Evolutionary conservation across 2,888 invertebrate genomes (phyloP).

Genomic region (Resseliella maxima): DNA sequence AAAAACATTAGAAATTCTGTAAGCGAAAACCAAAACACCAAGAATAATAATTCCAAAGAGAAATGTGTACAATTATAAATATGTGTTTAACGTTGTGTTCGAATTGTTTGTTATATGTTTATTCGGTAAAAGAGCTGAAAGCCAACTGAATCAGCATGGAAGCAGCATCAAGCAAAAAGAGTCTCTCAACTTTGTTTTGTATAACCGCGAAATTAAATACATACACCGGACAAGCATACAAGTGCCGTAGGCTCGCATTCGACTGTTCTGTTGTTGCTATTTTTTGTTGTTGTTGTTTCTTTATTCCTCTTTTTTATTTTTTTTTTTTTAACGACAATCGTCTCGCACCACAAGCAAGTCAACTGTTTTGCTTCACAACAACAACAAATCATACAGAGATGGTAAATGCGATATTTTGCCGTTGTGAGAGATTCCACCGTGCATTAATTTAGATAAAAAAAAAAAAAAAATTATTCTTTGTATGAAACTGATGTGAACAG

Average conservation of each 20-base stretch:
- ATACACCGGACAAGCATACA: not conserved
- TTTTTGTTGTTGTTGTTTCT: not conserved
- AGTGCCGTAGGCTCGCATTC: constrained; percentile 13
- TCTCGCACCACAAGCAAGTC: not conserved
- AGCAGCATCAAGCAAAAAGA: not conserved
- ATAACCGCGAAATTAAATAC: not conserved
- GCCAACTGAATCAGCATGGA: not conserved
- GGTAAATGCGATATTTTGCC: not conserved
- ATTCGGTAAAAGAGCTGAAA: constrained; percentile 39
- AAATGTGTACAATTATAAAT: too few species aligned
- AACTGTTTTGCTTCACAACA: not conserved
- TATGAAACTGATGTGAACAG: not conserved
- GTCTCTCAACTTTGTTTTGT: not conserved
- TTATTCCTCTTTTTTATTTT: too few species aligned
- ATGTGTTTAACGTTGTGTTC: not conserved
- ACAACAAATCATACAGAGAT: not conserved
- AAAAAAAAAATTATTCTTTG: not conserved
- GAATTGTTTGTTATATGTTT: not conserved
- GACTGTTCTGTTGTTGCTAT: not conserved
- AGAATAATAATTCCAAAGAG: too few species aligned
- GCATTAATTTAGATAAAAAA: not conserved
- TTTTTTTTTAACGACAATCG: too few species aligned
- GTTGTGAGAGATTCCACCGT: too few species aligned
- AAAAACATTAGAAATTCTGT: too few species aligned
- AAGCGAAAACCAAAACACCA: too few species aligned